Base-by-base conservation (phyloP, 1,140 invertebrate species). In the Cydia splendana region DNA sequence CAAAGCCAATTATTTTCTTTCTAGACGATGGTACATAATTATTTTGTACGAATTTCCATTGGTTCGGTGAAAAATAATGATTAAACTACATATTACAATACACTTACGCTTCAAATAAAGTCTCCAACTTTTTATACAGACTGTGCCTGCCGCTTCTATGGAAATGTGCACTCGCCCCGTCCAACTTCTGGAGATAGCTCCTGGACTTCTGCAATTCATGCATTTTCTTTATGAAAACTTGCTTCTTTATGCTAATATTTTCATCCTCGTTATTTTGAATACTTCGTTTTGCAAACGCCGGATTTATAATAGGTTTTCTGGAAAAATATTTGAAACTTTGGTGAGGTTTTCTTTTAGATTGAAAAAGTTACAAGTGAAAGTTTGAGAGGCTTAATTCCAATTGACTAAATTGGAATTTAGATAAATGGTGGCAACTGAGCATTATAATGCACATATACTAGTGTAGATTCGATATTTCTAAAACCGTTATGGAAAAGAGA, bases 71-170 rank as follows among this genome's bases (percentile, higher is more conserved):
- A 18, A 57, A 42, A 42, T 42, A 42, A 12, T 48, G 45, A 15
- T 15, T 15, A 48, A 48, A 48, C 45, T 13, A 15, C 2, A 45
- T 10, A 62, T 20, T 62, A 62, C 2, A 62, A 62, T 24, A 2
- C 9, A 92, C 91, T 95, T 88, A 95, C 95, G 94, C 93, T 77
- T 94, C 87, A 20, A 95, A 88, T 81, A 95, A 93, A 77, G 91
- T 94, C 86, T 95, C 94, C 42, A 96, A 88, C 82, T 95, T 95
- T 15, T 85, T 85, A 82, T 95, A 96, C 30, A 95, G 85, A 15
- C 88, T 87, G 75, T 94, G 91, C 57, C 95, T 90, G 13, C 93
- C 94, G 28, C 87, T 86, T 76, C 95, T 92, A 81, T 95, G 95
- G 77, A 95, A 94, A 30, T 94, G 87, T 45, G 89, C 81, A 42